Evolutionary conservation across 1,140 invertebrate genomes (phyloP).

Genomic region (Diplogasteroides magnus): DNA sequence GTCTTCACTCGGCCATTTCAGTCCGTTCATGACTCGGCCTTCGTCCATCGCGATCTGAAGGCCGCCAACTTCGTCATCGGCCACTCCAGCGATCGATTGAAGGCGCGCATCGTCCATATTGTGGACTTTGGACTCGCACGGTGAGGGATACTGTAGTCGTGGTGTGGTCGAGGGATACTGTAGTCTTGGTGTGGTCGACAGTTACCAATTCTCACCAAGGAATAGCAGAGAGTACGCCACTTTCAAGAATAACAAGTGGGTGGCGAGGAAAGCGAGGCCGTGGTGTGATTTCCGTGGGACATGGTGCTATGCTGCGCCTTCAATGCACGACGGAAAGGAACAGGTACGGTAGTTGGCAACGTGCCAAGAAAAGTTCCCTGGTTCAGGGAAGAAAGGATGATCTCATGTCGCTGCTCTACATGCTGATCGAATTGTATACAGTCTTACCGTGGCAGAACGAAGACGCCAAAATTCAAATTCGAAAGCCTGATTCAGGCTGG

Average conservation of each 20-base stretch:
- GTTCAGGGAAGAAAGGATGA: constrained; percentile 43
- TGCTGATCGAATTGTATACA: constrained; percentile 41
- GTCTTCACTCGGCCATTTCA: not conserved
- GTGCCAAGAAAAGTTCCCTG: constrained; percentile 27
- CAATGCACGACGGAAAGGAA: no score
- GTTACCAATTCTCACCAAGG: not conserved
- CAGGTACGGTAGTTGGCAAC: constrained; percentile 36
- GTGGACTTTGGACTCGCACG: constrained; percentile 36
- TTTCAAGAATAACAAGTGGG: constrained; percentile 25
- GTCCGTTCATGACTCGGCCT: constrained; percentile 27
- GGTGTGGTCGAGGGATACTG: not conserved
- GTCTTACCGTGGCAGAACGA: constrained; percentile 43
- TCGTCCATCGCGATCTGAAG: constrained; percentile 18
- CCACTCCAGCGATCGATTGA: constrained; percentile 12
- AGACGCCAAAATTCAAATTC: no score
- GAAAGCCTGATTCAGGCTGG: no score
- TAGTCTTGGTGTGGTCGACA: not conserved
- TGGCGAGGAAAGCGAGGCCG: constrained; percentile 33
- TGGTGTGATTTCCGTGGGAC: constrained; percentile 42
- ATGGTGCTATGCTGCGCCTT: no score
- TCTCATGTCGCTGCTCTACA: constrained; percentile 38
- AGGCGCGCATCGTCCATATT: constrained; percentile 28
- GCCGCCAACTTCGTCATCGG: constrained; percentile 44
- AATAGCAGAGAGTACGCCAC: constrained; percentile 5
- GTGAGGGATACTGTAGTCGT: constrained; percentile 5